Conservation (phyloP, 2,113 vertebrate genomes). For the Anthoscopus minutus region DNA sequence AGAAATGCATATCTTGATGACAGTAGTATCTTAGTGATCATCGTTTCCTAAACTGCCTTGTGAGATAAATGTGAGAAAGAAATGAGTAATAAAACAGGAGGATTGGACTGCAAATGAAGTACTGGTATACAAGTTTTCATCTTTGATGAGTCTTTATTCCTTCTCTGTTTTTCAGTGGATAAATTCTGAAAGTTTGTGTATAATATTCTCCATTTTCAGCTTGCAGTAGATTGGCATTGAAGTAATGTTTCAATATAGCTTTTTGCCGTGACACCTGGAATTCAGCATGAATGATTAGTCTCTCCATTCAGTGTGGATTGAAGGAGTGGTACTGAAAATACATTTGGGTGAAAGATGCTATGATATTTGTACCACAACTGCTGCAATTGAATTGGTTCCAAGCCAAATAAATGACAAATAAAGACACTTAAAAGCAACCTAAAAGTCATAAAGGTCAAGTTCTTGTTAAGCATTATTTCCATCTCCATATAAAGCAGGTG, state of each 20-base stretch:
- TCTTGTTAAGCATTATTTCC: neutral
- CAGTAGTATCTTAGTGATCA: neutral
- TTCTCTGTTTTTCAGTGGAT: neutral
- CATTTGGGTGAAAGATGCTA: neutral
- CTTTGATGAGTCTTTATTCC: neutral
- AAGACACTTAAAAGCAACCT: conserved; percentile 36
- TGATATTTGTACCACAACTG: neutral
- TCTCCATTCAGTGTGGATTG: neutral
- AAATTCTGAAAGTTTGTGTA: neutral
- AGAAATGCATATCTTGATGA: neutral
- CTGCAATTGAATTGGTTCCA: neutral
- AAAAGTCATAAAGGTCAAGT: neutral
- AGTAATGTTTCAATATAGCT: neutral
- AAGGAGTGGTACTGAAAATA: neutral
- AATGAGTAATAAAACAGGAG: neutral
- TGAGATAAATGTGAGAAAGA: neutral
- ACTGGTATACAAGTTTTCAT: neutral
- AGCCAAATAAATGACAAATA: neutral
- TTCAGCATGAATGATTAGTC: neutral
- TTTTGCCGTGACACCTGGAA: neutral
- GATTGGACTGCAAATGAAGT: neutral
- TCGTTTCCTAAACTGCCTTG: neutral
- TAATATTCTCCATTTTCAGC: neutral
- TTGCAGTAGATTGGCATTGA: neutral
- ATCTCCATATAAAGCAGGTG: neutral